phyloP scores from a whole-genome alignment of 2,797 vertebrate species.

The Numenius phaeopus region DNA sequence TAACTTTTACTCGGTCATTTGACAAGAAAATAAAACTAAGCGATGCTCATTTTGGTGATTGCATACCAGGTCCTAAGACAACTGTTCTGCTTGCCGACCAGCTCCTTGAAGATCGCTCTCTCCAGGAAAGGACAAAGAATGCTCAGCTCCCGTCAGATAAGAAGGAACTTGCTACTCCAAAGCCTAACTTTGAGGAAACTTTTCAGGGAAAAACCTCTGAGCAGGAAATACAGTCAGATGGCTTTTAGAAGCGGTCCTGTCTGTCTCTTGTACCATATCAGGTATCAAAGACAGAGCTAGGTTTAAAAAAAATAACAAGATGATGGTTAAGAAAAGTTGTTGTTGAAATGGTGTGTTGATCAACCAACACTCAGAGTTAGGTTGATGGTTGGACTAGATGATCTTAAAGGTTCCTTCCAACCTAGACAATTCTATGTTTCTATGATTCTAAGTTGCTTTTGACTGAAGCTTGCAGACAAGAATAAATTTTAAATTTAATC shows the following conservation, averaged over 20 bases:
- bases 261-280: not conserved
- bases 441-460: not conserved
- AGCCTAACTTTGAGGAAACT: not conserved
- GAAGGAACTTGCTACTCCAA: not conserved
- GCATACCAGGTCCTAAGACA: not conserved
- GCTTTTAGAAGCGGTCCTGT: not conserved
- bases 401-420: no score
- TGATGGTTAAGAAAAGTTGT: not conserved
- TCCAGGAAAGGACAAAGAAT: not conserved
- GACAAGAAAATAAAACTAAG: conserved; percentile 34
- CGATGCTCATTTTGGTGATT: not conserved
- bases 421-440: no score
- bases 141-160: not conserved
- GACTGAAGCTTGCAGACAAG: not conserved
- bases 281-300: not conserved
- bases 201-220: not conserved
- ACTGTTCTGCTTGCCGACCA: not conserved
- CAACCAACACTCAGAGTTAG: not conserved
- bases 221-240: not conserved
- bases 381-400: no score
- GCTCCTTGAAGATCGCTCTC: not conserved
- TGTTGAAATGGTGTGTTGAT: not conserved
- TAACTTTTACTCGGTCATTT: not conserved
- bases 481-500: not conserved
- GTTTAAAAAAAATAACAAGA: not conserved